Evolutionary conservation across 2,797 vertebrate species (phyloP), one percentile per base, ranked within the genome.

Genomic region (Geotrypetes seraphini): DNA sequence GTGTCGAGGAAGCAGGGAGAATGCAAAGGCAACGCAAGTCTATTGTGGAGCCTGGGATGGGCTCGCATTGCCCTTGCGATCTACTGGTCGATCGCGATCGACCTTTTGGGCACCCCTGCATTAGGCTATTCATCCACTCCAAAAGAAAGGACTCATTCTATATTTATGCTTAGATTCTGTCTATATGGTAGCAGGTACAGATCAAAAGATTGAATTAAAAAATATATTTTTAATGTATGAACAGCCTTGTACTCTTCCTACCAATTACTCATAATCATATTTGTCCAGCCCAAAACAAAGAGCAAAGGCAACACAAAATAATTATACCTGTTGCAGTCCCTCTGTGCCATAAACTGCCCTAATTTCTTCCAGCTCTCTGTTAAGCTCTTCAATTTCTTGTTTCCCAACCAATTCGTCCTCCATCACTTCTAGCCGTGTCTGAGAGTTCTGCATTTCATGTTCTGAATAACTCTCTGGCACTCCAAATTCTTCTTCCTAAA

Each of bases 311-410:
- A n/a, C 37, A 12, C 13, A 66, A 69, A 52, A 57, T 45, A 53
- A 51, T 60, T 39, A 44, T 79, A 97, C 95, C 88, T 95, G 91
- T 57, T 95, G 90, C 10, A 97, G 80, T 47, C 88, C 92, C 39
- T 95, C 92, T 5, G 86, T 75, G 43, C 90, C 92, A 33, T 85
- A 91, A 11, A 73, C 61, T 28, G 82, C 66, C 53, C 86, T 85
- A 69, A 92, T 84, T 50, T 89, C 88, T 60, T 92, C 90, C 36
- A 92, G 81, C 50, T 96, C 89, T 57, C 50, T 71, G 61, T 64
- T 95, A 50, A 95, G 70, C 22, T 96, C 88, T 59, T 96, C 91
- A 50, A 87, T 72, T 9, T 82, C 83, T 49, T 75, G 78, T 52
- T 91, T 91, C n/a, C 75, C 85, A 10, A 78, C 63, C 29, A 92